Percentiles rank a stretch among this genome's conserved stretches.
Evolutionary conservation across 1,140 invertebrate genomes (phyloP).

Genomic region (Arion vulgaris): DNA sequence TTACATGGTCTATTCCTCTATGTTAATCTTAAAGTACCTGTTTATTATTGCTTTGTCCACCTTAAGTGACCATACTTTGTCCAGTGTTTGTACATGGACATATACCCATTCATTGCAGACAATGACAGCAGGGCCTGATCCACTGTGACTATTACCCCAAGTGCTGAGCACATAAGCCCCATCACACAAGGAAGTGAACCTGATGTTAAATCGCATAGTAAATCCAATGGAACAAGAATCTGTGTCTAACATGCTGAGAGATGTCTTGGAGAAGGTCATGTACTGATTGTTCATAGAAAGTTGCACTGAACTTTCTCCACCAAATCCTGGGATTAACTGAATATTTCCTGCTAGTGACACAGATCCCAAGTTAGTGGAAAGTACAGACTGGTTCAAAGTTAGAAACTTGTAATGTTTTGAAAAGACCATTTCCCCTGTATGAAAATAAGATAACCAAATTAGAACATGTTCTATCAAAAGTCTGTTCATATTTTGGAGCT

Average conservation of each 20-base stretch:
- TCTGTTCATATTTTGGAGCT: background rate
- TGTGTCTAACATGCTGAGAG: slow-evolving; percentile 36
- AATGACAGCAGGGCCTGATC: slow-evolving; percentile 50
- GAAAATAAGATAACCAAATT: background rate
- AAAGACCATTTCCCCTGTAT: slow-evolving; percentile 17
- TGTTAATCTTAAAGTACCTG: background rate
- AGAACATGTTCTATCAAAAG: background rate
- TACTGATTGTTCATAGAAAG: slow-evolving; percentile 46
- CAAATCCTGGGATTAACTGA: slow-evolving; percentile 40
- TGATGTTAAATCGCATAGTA: slow-evolving; percentile 48
- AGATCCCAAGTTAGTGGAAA: slow-evolving; percentile 32
- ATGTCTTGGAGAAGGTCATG: background rate
- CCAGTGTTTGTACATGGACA: slow-evolving; percentile 46
- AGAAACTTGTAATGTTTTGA: slow-evolving; percentile 40
- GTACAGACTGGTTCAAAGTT: slow-evolving; percentile 16
- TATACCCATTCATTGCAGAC: slow-evolving; percentile 42
- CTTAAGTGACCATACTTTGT: slow-evolving; percentile 46
- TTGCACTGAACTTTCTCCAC: slow-evolving; percentile 39
- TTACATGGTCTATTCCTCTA: too few relatives aligned
- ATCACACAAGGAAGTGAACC: slow-evolving; percentile 44
- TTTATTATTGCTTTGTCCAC: background rate
- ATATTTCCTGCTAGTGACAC: slow-evolving; percentile 30
- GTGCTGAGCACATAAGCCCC: slow-evolving; percentile 49
- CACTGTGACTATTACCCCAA: slow-evolving; percentile 40
- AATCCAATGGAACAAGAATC: slow-evolving; percentile 49